These are phyloP conservation scores for Gryllus longicercus DNA, from an alignment of 2,888 invertebrate genomes.

Conservation along the genomic window DNA sequence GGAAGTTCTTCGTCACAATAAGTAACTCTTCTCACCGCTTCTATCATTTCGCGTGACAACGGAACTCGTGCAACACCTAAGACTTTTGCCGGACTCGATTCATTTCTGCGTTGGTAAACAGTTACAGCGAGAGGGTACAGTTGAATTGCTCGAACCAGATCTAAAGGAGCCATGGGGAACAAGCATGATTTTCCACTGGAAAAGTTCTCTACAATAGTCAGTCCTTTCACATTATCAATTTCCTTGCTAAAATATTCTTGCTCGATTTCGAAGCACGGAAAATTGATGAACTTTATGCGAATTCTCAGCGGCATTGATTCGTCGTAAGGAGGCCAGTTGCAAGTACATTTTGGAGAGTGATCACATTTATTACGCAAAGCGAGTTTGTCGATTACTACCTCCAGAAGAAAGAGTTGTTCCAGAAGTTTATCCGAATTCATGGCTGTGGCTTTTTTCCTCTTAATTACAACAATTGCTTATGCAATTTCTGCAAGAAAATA, in stretches of 20 bases:
- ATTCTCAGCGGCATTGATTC: slow-evolving; percentile 35
- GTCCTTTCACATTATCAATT: not conserved
- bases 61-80: slow-evolving; percentile 11
- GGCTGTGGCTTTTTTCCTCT: too few relatives aligned
- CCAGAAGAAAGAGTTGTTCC: slow-evolving; percentile 35
- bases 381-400: slow-evolving; percentile 32
- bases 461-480: too few relatives aligned
- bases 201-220: slow-evolving; percentile 24
- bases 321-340: not conserved
- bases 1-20: slow-evolving; percentile 10
- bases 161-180: slow-evolving; percentile 34
- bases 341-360: not conserved
- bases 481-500: too few relatives aligned
- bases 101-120: slow-evolving; percentile 21
- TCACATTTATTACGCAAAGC: not conserved
- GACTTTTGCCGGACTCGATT: not conserved
- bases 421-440: not conserved
- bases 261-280: slow-evolving; percentile 40
- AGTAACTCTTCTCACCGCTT: slow-evolving; percentile 9
- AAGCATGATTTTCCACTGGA: slow-evolving; percentile 34
- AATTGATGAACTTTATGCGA: slow-evolving; percentile 40
- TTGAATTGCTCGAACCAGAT: slow-evolving; percentile 29
- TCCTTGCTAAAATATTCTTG: slow-evolving; percentile 38
- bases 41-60: not conserved
- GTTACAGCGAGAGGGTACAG: slow-evolving; percentile 32